Conservation (phyloP, 1,140 invertebrate species). For the Brachionus rotundiformis region DNA sequence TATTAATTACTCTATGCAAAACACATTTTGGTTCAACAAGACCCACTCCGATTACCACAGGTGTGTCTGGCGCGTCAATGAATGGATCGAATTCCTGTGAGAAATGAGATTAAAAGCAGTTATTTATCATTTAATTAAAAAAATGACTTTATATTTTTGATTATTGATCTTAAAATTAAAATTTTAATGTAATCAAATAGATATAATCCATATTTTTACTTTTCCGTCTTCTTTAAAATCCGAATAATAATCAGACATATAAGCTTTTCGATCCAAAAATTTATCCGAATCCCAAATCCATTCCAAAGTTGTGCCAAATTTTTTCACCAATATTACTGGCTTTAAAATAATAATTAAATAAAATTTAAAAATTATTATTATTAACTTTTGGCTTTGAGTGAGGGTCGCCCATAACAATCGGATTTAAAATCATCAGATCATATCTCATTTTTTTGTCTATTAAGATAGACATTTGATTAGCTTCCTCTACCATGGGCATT, state of each 20-base stretch:
- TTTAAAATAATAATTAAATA: slow-evolving; percentile 52
- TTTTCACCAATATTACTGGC: slow-evolving; percentile 67
- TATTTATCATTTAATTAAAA: too few relatives aligned
- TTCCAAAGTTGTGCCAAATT: slow-evolving; percentile 67
- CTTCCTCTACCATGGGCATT: slow-evolving; percentile 68
- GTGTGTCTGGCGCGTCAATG: slow-evolving; percentile 66
- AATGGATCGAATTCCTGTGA: slow-evolving; percentile 67
- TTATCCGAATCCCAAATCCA: slow-evolving; percentile 69
- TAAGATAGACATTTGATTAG: slow-evolving; percentile 69
- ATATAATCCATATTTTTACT: not conserved
- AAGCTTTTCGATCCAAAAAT: slow-evolving; percentile 69
- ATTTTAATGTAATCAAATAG: not conserved
- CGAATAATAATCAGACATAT: slow-evolving; percentile 71
- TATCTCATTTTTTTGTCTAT: slow-evolving; percentile 68
- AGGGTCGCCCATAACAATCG: slow-evolving; percentile 62
- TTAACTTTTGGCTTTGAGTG: slow-evolving; percentile 31
- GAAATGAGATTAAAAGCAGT: too few relatives aligned
- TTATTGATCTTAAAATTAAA: slow-evolving; percentile 2
- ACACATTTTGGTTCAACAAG: slow-evolving; percentile 68
- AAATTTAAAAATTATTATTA: not conserved
- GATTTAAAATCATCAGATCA: slow-evolving; percentile 69
- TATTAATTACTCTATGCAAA: slow-evolving; percentile 61
- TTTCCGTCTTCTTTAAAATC: slow-evolving; percentile 63
- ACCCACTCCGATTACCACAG: slow-evolving; percentile 68
- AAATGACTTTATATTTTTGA: slow-evolving; percentile 7